Conservation (phyloP, 1,140 invertebrate genomes). For the Dolichoris vasculosae region DNA sequence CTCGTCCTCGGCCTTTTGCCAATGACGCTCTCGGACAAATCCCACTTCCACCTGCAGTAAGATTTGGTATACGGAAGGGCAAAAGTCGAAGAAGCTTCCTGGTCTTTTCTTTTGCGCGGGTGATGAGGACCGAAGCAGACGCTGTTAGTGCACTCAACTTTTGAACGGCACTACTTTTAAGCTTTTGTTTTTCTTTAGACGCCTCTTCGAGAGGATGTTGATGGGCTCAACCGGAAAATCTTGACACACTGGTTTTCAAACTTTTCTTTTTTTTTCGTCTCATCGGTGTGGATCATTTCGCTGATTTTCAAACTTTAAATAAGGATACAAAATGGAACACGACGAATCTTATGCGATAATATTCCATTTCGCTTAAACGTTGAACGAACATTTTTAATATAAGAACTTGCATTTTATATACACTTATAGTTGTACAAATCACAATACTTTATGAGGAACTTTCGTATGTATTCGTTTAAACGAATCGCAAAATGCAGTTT, state of each 20-base stretch:
- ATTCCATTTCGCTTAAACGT: too few species aligned
- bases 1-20: slow-evolving; percentile 4
- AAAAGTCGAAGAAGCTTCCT: slow-evolving; percentile 28
- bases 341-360: too few species aligned
- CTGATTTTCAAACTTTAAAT: not conserved
- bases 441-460: too few species aligned
- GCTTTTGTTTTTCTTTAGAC: slow-evolving; percentile 24
- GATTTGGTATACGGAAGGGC: not conserved
- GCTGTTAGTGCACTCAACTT: not conserved
- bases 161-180: slow-evolving; percentile 19
- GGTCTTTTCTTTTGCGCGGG: not conserved
- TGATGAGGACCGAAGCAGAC: not conserved
- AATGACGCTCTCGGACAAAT: slow-evolving; percentile 31
- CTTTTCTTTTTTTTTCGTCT: not conserved
- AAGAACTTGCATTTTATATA: too few species aligned
- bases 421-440: too few species aligned
- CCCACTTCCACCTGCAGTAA: not conserved
- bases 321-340: not conserved
- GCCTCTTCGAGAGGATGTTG: not conserved
- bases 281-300: not conserved
- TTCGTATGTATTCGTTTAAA: too few species aligned
- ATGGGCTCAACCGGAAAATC: slow-evolving; percentile 1
- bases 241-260: not conserved
- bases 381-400: too few species aligned
- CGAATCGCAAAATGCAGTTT: too few species aligned